Evolutionary conservation across 2,113 vertebrate species (phyloP).

Genomic region (Calidris pugnax): DNA sequence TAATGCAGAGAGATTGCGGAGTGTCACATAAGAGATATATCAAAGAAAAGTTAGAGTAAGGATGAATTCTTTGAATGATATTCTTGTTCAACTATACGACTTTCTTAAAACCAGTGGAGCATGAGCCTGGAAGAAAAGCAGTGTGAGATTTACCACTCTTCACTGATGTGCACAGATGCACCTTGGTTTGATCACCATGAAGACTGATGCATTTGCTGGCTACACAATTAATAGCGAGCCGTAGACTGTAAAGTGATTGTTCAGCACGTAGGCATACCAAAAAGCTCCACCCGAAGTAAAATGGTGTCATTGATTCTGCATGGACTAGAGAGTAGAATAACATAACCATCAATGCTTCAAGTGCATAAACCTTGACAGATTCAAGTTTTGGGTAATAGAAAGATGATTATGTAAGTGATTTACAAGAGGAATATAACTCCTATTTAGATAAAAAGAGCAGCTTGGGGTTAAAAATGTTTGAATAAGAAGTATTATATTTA

Average conservation of each 20-base stretch:
- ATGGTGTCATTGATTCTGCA: neutral
- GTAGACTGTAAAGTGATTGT: neutral
- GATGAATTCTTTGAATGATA: slow-evolving; percentile 2
- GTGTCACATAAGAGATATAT: neutral
- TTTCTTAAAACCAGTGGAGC: neutral
- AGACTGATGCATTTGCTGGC: neutral
- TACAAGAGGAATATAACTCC: neutral
- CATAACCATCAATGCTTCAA: neutral
- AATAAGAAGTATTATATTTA: neutral
- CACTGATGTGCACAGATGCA: neutral
- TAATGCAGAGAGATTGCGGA: neutral
- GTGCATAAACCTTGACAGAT: neutral
- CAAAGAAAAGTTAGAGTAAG: neutral
- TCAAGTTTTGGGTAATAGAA: neutral
- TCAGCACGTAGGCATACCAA: neutral
- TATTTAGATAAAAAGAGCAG: neutral
- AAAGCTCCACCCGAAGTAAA: neutral
- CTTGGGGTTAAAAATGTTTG: neutral
- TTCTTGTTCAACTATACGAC: neutral
- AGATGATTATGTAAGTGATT: neutral
- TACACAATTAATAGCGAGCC: neutral
- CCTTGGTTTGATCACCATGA: neutral
- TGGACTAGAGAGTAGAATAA: neutral
- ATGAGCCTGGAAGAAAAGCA: neutral
- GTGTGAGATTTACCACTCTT: neutral